These are phyloP conservation scores for Oscheius sp. DNA, from an alignment of 2,888 invertebrate genomes.

Conservation along the genomic window DNA sequence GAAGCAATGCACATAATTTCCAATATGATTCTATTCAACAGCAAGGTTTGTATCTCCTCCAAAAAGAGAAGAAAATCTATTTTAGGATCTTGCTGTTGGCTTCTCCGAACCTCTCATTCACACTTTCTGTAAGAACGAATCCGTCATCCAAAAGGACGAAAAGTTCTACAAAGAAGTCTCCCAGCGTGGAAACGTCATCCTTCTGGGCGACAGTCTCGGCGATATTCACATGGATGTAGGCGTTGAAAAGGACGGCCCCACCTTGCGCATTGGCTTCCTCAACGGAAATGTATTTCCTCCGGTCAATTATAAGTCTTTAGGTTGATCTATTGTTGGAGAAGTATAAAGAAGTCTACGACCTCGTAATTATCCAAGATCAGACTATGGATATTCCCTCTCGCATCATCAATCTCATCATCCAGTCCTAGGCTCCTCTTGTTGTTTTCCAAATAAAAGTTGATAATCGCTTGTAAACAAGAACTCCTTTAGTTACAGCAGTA, in stretches of 20 bases:
- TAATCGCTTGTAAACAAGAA: no score
- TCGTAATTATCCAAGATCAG: conserved; percentile 88
- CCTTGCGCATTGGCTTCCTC: conserved; percentile 90
- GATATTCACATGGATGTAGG: conserved; percentile 93
- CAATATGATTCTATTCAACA: conserved; percentile 68
- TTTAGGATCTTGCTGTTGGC: conserved; percentile 72
- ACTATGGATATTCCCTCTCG: conserved; percentile 72
- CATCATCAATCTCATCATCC: neutral
- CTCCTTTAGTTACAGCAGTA: no score
- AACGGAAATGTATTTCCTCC: conserved; percentile 75
- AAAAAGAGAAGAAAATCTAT: conserved; percentile 5
- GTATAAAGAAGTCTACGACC: conserved; percentile 78
- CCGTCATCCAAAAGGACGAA: conserved; percentile 76
- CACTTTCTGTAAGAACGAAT: conserved; percentile 91
- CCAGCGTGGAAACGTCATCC: conserved; percentile 79
- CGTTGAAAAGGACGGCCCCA: conserved; percentile 75
- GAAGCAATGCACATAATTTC: conserved; percentile 67
- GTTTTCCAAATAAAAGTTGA: no score
- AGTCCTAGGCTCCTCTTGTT: no score
- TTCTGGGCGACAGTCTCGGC: conserved; percentile 91
- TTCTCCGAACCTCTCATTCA: conserved; percentile 86
- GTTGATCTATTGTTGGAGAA: conserved; percentile 39
- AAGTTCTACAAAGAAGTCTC: conserved; percentile 79
- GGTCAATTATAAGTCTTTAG: conserved; percentile 31
- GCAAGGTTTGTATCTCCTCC: conserved; percentile 43